Base-by-base conservation (phyloP, 2,113 vertebrate species). In the Cynocephalus volans region DNA sequence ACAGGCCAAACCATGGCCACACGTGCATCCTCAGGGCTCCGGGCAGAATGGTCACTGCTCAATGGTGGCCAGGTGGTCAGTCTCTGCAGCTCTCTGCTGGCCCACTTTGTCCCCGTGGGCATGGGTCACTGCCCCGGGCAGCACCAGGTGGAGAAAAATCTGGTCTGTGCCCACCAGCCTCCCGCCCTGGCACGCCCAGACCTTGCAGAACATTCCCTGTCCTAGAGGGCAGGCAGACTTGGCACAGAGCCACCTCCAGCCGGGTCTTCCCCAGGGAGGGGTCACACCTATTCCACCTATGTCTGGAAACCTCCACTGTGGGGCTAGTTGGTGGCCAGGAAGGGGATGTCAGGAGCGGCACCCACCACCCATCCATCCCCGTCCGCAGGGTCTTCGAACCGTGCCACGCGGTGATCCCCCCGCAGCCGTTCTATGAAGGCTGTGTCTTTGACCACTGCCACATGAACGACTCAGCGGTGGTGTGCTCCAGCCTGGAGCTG, bases 401-500 rank as follows among this genome's bases (percentile, higher is more conserved):
- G 0, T 99, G 99, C 94, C 98, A 99, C 17, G 0, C 23, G 0
- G 3, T 98, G 24, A 96, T 99, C 76, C 90, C 99, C 8, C 99
- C 99, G 0, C n/a, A 77, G 56, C 64, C 97, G 0, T 99, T 98
- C 94, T 97, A 98, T 31, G 54, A 97, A n/a, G 98, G 99, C 80
- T 99, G 99, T 36, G 13, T 67, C 28, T 97, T 95, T 8, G 99
- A 99, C 73, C 88, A 86, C 12, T 99, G 99, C 93, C 97, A 98
- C 5, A 41, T 95, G 60, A 24, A 1, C 0, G 36, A 97, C 14
- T 0, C 5, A 8, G 84, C 26, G 0, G 91, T 98, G 72, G 95
- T 96, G 67, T 99, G 99, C 92, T 98, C 99, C 10, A 98, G 98
- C 88, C 97, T 99, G 93, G 99, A 99, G 98, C 98, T 99, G 0